Conservation (phyloP, 2,113 vertebrate genomes). For the Lasiurus borealis region DNA sequence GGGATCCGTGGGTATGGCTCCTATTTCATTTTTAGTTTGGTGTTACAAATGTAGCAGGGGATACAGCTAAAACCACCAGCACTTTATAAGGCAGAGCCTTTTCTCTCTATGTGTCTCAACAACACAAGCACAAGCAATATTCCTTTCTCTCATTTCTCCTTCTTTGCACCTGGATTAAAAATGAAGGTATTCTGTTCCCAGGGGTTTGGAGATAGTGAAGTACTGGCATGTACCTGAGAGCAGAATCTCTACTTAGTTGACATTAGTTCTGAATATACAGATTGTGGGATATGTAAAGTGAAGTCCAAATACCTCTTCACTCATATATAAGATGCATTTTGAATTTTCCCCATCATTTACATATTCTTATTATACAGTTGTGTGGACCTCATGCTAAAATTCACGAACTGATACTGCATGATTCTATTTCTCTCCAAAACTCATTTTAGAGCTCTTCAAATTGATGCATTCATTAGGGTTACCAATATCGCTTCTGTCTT, state of each 20-base stretch:
- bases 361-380: neutral
- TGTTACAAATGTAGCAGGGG: neutral
- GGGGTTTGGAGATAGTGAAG: neutral
- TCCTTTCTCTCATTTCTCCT: neutral
- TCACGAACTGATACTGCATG: neutral
- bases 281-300: neutral
- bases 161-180: neutral
- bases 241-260: neutral
- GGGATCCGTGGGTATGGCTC: neutral
- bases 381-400: neutral
- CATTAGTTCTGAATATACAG: neutral
- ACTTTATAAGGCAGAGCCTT: neutral
- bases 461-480: neutral
- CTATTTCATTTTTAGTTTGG: neutral
- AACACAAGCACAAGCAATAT: neutral
- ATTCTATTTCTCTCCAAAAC: neutral
- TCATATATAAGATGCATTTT: neutral
- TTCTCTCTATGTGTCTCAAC: neutral
- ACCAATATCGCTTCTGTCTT: constrained; percentile 1
- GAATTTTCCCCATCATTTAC: neutral
- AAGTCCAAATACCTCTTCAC: neutral
- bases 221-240: too few species aligned
- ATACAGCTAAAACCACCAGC: neutral
- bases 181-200: too few species aligned
- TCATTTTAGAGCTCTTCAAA: neutral